Evolutionary conservation across 1,140 invertebrate species (phyloP).

Genomic region (Drosophila erecta): DNA sequence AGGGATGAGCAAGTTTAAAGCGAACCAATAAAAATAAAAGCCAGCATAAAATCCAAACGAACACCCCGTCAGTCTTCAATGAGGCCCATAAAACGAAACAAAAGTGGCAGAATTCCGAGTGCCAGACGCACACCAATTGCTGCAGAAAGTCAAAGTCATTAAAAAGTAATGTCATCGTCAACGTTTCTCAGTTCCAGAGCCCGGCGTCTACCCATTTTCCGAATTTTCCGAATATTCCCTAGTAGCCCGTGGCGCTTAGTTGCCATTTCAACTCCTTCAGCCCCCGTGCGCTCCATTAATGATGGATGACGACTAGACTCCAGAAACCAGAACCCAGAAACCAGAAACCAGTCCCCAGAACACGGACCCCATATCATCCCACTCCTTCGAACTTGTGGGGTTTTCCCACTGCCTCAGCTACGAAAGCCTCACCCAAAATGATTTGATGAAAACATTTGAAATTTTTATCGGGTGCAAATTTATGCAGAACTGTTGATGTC

Average conservation of each 20-base stretch:
- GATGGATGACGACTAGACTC: slow-evolving; percentile 68
- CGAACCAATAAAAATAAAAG: slow-evolving; percentile 16
- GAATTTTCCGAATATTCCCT: not conserved
- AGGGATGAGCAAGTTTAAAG: slow-evolving; percentile 16
- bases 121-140: slow-evolving; percentile 68
- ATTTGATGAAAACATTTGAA: slow-evolving; percentile 84
- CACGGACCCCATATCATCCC: not conserved
- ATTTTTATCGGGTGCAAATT: slow-evolving; percentile 83
- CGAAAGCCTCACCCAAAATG: slow-evolving; percentile 57
- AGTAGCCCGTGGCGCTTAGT: slow-evolving; percentile 51
- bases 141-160: slow-evolving; percentile 83
- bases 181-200: slow-evolving; percentile 43
- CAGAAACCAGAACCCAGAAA: not conserved
- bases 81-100: slow-evolving; percentile 57
- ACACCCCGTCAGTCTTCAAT: slow-evolving; percentile 42
- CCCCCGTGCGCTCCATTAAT: slow-evolving; percentile 69
- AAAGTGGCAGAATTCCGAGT: slow-evolving; percentile 2
- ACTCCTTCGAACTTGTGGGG: not conserved
- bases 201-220: not conserved
- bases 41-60: slow-evolving; percentile 35
- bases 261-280: slow-evolving; percentile 67
- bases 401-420: slow-evolving; percentile 27
- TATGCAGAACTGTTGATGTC: slow-evolving; percentile 83
- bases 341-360: not conserved
- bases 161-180: slow-evolving; percentile 83